Evolutionary conservation across 2,113 vertebrate genomes (phyloP).

Genomic region (Helogale parvula): DNA sequence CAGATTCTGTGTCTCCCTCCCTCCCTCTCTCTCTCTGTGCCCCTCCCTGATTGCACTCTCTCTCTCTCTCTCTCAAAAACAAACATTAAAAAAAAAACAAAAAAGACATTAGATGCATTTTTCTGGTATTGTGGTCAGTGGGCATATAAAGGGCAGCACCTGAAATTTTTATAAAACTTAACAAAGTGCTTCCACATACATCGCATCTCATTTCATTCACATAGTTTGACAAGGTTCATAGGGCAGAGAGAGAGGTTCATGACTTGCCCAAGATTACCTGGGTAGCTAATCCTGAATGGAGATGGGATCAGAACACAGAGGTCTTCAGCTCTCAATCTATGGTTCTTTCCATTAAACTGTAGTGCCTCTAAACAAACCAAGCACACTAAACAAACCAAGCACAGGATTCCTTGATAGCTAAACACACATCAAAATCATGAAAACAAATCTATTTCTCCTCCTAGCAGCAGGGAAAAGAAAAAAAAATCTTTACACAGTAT

Average conservation of each 20-base stretch:
- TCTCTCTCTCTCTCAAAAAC: no score
- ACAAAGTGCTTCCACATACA: neutral
- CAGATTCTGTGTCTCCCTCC: no score
- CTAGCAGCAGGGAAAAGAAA: neutral
- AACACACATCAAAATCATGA: constrained; percentile 29
- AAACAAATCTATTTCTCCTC: constrained; percentile 27
- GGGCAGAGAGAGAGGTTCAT: neutral
- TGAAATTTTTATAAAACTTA: neutral
- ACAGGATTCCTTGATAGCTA: neutral
- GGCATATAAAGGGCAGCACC: constrained; percentile 12
- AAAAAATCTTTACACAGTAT: neutral
- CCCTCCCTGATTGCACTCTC: no score
- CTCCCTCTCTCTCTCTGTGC: no score
- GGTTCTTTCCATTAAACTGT: neutral
- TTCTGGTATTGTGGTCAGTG: neutral
- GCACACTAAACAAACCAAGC: constrained; percentile 13
- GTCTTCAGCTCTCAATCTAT: neutral
- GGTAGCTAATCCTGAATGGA: neutral
- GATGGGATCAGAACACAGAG: neutral
- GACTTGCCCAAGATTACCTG: neutral
- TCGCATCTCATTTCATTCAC: neutral
- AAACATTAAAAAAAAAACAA: no score
- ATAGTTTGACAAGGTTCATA: neutral
- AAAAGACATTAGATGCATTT: neutral
- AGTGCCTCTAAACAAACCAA: neutral